Conservation (phyloP, 2,113 vertebrate genomes). For the Chionis minor region DNA sequence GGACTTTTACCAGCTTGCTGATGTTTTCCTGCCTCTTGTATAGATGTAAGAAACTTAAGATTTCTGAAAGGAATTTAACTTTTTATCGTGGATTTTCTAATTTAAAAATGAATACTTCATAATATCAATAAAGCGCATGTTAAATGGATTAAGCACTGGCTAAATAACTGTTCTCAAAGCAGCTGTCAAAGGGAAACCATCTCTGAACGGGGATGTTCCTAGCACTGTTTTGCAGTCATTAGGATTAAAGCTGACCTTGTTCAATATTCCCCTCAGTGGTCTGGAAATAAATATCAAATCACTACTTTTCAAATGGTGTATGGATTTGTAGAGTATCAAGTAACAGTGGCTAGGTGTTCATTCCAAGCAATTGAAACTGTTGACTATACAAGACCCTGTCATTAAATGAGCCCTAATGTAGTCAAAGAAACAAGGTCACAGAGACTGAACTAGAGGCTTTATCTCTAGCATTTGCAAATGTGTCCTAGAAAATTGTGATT, state of each 20-base stretch:
- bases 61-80: not conserved
- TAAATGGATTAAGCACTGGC: not conserved
- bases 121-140: not conserved
- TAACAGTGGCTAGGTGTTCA: not conserved
- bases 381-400: not conserved
- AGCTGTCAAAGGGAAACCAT: not conserved
- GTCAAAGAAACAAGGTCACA: not conserved
- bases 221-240: not conserved
- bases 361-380: not conserved
- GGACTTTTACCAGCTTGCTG: not conserved
- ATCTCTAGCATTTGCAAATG: not conserved
- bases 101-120: not conserved
- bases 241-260: not conserved
- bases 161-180: not conserved
- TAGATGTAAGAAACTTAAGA: not conserved
- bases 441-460: not conserved
- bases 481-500: not conserved
- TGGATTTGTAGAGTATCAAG: not conserved
- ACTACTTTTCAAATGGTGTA: not conserved
- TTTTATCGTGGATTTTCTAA: not conserved
- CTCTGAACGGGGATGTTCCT: not conserved
- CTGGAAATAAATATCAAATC: conserved; percentile 18
- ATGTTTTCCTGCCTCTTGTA: not conserved
- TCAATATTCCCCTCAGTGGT: not conserved
- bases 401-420: not conserved